Evolutionary conservation across 2,113 vertebrate species (phyloP).

Genomic region (Paracanthobrama guichenoti): DNA sequence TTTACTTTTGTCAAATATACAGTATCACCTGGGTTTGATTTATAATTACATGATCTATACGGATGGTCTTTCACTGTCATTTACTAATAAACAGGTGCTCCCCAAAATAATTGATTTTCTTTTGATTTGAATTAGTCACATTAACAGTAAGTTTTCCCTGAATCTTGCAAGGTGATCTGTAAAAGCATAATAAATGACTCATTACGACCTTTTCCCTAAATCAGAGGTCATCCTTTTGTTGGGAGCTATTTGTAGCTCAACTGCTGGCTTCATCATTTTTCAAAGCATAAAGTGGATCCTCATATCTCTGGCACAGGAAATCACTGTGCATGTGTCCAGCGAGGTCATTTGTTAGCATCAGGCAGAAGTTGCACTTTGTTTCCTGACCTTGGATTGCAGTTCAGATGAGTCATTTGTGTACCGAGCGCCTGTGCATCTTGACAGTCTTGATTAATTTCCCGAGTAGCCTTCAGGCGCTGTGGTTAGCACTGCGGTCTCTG

Average conservation of each 20-base stretch:
- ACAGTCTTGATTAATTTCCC: conserved; percentile 32
- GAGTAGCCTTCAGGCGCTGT: conserved; percentile 8
- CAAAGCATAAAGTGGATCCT: background rate
- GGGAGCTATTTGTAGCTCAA: conserved; percentile 29
- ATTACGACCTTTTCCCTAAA: background rate
- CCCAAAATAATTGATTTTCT: background rate
- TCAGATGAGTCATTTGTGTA: conserved; percentile 49
- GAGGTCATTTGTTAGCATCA: conserved; percentile 39
- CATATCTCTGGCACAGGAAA: conserved; percentile 36
- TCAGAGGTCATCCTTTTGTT: background rate
- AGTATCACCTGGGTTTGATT: background rate
- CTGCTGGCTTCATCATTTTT: conserved; percentile 35
- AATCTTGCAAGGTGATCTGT: background rate
- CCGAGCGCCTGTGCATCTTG: conserved; percentile 6
- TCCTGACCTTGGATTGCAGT: conserved; percentile 22
- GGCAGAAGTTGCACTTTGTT: conserved; percentile 22
- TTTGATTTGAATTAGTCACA: background rate
- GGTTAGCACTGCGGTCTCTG: conserved; percentile 7
- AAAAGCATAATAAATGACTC: background rate
- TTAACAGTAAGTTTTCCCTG: background rate
- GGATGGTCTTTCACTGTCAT: background rate
- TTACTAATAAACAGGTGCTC: background rate
- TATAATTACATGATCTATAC: background rate
- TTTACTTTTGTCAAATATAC: background rate
- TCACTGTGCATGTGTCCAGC: conserved; percentile 31